A percentile compares a stretch with the other conserved stretches of the same genome.
These are phyloP conservation scores for Elachura formosa DNA, from an alignment of 2,113 vertebrate genomes.

Conservation along the genomic window DNA sequence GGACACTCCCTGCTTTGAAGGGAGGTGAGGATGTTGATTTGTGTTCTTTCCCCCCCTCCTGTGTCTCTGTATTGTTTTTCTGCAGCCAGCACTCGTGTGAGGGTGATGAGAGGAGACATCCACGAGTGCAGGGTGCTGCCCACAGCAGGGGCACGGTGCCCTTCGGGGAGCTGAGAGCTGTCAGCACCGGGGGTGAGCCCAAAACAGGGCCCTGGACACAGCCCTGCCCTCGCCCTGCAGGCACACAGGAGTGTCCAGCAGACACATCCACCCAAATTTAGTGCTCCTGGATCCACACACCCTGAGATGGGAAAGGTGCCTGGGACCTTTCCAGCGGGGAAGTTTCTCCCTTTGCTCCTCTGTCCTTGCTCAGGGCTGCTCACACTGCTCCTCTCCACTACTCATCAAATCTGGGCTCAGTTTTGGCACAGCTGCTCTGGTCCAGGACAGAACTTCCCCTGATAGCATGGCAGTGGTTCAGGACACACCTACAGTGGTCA, in stretches of 20 bases:
- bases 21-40: background rate
- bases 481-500: background rate
- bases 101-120: conserved; percentile 13
- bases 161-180: background rate
- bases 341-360: background rate
- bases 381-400: background rate
- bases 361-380: background rate
- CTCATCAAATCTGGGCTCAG: background rate
- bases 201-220: fast-evolving
- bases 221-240: background rate
- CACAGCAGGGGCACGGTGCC: background rate
- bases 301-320: background rate
- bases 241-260: background rate
- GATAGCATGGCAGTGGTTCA: background rate
- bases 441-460: background rate
- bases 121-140: background rate
- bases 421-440: background rate
- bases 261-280: fast-evolving
- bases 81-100: conserved; percentile 15
- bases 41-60: fast-evolving
- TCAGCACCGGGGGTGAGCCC: background rate
- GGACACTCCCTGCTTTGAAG: background rate
- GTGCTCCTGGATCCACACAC: fast-evolving
- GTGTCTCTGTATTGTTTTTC: background rate
- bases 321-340: fast-evolving